These are phyloP conservation scores for Gambusia affinis DNA, from an alignment of 2,113 vertebrate species.

Conservation along the genomic window DNA sequence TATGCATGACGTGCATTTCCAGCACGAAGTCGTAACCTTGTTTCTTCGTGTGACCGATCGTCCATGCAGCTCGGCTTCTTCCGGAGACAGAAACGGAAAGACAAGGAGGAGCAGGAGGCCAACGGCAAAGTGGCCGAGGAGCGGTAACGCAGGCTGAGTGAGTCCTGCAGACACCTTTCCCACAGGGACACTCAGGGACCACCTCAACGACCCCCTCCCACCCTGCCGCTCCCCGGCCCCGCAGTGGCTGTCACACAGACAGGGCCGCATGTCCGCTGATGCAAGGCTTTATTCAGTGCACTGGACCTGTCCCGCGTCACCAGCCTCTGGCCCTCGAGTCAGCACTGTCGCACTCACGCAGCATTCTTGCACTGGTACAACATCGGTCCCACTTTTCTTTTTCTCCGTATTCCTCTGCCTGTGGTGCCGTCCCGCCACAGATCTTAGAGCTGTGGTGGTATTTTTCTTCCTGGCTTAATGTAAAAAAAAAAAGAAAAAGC, in stretches of 20 bases:
- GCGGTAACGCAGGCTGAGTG: slow-evolving; percentile 77
- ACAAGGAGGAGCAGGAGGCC: slow-evolving; percentile 73
- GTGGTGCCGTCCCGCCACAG: slow-evolving; percentile 32
- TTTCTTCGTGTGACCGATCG: not conserved
- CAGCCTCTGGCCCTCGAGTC: slow-evolving; percentile 55
- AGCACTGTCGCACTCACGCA: slow-evolving; percentile 74
- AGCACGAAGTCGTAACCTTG: not conserved
- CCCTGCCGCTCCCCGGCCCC: slow-evolving; percentile 34
- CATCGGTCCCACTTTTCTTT: slow-evolving; percentile 42
- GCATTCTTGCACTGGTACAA: slow-evolving; percentile 71
- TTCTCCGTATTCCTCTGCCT: slow-evolving; percentile 31
- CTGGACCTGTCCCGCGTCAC: slow-evolving; percentile 65
- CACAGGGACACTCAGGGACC: slow-evolving; percentile 82
- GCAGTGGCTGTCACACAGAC: slow-evolving; percentile 45
- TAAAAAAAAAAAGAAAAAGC: not conserved
- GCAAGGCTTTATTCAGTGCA: slow-evolving; percentile 69
- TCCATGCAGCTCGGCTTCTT: slow-evolving; percentile 92
- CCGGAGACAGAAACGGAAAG: slow-evolving; percentile 81
- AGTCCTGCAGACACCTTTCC: slow-evolving; percentile 58
- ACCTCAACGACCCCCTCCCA: slow-evolving; percentile 36
- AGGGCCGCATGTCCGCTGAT: slow-evolving; percentile 44
- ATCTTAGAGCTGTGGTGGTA: slow-evolving; percentile 29
- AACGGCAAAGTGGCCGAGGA: slow-evolving; percentile 80
- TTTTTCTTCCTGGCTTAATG: not conserved
- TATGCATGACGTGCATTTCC: not conserved